A percentile compares a stretch with the other conserved stretches of the same genome.
Conservation (phyloP, 2,797 vertebrate genomes). For the Lepus oiostolus region DNA sequence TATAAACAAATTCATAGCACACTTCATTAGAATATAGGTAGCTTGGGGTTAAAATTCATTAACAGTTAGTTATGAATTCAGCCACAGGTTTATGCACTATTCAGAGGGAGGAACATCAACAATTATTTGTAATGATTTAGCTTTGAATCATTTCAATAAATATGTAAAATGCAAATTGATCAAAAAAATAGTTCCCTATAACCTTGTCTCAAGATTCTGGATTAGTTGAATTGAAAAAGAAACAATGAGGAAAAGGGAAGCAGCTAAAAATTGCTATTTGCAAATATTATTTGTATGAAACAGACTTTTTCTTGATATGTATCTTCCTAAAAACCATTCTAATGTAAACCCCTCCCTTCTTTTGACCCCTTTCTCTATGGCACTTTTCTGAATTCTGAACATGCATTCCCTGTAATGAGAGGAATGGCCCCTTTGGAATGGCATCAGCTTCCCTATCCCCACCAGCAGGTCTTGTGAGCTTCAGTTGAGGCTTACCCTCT, state of each 20-base stretch:
- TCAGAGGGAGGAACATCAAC: neutral
- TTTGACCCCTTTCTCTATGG: neutral
- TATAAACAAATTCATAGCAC: neutral
- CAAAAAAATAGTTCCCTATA: slow-evolving; percentile 16
- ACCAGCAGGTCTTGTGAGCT: neutral
- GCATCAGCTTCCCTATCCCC: neutral
- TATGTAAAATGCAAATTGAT: no score
- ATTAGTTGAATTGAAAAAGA: slow-evolving; percentile 31
- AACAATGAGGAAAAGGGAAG: neutral
- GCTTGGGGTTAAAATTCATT: neutral
- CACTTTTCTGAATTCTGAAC: slow-evolving; percentile 26
- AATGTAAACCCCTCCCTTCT: neutral
- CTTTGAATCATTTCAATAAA: neutral
- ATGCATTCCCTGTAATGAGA: neutral
- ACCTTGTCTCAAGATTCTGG: slow-evolving; percentile 36
- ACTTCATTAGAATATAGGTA: neutral
- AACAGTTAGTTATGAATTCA: neutral
- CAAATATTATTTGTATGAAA: slow-evolving; percentile 31
- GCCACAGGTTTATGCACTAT: neutral
- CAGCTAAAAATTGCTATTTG: slow-evolving; percentile 38
- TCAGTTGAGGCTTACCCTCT: neutral
- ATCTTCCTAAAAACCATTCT: slow-evolving; percentile 18
- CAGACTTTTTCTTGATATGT: neutral
- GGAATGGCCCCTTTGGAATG: slow-evolving; percentile 37
- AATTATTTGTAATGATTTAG: slow-evolving; percentile 45